Percentiles rank a stretch among this genome's conserved stretches.
Conservation (phyloP, 64 coral and sea anemone species). For the Stichodactyla helianthus region DNA sequence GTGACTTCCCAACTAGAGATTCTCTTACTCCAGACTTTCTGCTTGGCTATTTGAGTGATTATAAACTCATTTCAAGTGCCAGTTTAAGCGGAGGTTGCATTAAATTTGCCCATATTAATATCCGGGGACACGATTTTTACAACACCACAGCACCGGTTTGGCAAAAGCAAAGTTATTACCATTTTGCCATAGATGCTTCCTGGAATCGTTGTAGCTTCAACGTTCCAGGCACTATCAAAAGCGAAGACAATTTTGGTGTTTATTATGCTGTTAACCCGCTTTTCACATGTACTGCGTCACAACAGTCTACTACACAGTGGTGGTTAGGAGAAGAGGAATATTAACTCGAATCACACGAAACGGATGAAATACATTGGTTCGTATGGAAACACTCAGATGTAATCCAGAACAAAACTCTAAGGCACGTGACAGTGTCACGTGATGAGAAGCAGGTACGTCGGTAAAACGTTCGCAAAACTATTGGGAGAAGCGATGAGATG, state of each 20-base stretch:
- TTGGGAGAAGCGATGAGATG: no score
- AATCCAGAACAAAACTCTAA: no score
- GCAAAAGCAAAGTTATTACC: neutral
- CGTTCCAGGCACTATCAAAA: neutral
- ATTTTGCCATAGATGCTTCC: neutral
- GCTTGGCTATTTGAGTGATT: constrained; percentile 1
- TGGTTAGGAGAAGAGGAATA: neutral
- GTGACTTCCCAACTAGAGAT: neutral
- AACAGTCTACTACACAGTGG: neutral
- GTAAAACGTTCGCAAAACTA: no score
- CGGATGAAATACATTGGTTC: no score
- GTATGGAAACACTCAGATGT: no score
- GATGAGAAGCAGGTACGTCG: no score
- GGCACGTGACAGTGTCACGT: no score
- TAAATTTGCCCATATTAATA: constrained; percentile 9
- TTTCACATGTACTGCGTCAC: neutral
- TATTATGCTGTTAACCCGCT: neutral
- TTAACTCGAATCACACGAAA: no score
- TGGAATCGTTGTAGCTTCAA: neutral
- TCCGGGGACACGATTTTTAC: neutral
- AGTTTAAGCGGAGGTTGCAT: neutral
- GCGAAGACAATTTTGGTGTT: neutral
- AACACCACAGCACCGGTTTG: neutral
- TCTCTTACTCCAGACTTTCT: neutral
- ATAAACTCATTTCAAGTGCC: neutral